Evolutionary conservation across 2,113 vertebrate genomes (phyloP).

Genomic region (Cyphomyrus discorhynchus): DNA sequence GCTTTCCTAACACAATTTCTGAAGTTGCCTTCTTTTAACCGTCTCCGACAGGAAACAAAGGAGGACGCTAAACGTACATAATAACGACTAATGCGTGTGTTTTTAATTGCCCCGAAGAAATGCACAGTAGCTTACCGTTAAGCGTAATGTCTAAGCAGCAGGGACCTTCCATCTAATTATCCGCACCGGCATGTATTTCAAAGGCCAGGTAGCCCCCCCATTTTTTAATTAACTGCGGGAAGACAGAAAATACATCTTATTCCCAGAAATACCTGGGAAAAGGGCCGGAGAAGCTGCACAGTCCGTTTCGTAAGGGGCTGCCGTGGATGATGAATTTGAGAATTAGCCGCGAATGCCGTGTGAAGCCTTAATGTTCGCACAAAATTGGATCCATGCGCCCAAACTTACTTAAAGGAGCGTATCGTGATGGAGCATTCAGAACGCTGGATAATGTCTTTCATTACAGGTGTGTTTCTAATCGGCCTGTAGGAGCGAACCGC

Average conservation of each 20-base stretch:
- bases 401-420: conserved; percentile 4
- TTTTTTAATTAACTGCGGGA: conserved; percentile 56
- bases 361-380: conserved; percentile 2
- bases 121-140: neutral
- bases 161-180: conserved; percentile 41
- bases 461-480: conserved; percentile 1
- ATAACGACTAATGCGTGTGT: neutral
- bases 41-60: conserved; percentile 1
- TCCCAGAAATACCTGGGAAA: conserved; percentile 50
- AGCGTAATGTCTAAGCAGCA: conserved; percentile 28
- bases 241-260: conserved; percentile 62
- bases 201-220: conserved; percentile 42
- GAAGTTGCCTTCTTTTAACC: neutral
- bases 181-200: conserved; percentile 36
- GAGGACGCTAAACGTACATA: neutral
- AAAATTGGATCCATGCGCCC: conserved; percentile 27
- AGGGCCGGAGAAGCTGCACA: conserved; percentile 43
- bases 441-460: neutral
- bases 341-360: conserved; percentile 30
- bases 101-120: neutral
- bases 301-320: conserved; percentile 46
- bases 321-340: conserved; percentile 48
- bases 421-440: neutral
- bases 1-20: conserved; percentile 22
- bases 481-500: neutral